A percentile compares a stretch with the other conserved stretches of the same genome.
These are phyloP conservation scores for Perccottus glenii DNA, from an alignment of 2,113 vertebrate genomes.

Conservation along the genomic window DNA sequence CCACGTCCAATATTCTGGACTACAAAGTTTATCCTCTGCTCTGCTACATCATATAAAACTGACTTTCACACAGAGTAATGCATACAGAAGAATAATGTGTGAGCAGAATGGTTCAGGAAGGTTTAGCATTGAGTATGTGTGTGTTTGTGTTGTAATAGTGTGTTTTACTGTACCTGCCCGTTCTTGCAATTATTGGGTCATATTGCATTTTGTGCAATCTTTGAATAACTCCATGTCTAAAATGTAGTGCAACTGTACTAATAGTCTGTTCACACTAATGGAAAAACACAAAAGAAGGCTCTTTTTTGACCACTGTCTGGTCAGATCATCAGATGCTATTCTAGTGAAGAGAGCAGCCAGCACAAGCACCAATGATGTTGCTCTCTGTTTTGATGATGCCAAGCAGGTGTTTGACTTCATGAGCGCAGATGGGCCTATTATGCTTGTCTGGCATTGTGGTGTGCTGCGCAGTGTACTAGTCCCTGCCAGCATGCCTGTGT, in stretches of 20 bases:
- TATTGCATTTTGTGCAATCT: conserved; percentile 43
- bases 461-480: conserved; percentile 40
- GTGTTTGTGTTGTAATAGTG: conserved; percentile 12
- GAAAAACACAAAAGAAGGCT: background rate
- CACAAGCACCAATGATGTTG: conserved; percentile 33
- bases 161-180: conserved; percentile 6
- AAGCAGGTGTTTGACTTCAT: conserved; percentile 66
- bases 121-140: conserved; percentile 20
- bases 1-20: background rate
- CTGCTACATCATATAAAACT: conserved; percentile 45
- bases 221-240: background rate
- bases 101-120: conserved; percentile 45
- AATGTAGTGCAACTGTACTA: background rate
- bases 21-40: conserved; percentile 32
- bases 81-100: conserved; percentile 34
- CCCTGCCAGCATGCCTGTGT: conserved; percentile 48
- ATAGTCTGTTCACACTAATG: background rate
- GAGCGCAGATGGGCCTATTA: conserved; percentile 69
- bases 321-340: conserved; percentile 3
- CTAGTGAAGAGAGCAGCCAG: conserved; percentile 30
- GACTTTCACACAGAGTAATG: conserved; percentile 50
- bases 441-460: conserved; percentile 52
- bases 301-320: conserved; percentile 1
- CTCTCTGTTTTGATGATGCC: conserved; percentile 57
- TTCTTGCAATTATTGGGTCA: conserved; percentile 27